Percentiles rank a stretch among this genome's conserved stretches.
These are phyloP conservation scores for Myrmecobius fasciatus DNA, from an alignment of 2,113 vertebrate species.

Conservation along the genomic window DNA sequence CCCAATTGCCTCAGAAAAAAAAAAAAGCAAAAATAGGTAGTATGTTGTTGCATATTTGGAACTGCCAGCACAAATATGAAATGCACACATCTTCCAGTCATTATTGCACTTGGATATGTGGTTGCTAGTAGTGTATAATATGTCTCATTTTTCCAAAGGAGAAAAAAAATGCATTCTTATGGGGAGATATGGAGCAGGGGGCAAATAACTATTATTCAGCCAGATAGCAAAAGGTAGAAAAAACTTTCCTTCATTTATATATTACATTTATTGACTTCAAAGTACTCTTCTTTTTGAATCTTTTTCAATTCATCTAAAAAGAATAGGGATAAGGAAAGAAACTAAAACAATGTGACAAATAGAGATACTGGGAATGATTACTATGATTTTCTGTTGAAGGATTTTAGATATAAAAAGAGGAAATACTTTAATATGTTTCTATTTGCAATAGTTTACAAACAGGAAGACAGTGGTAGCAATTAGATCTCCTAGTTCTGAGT, in stretches of 20 bases:
- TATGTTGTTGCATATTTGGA: background rate
- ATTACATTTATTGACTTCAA: background rate
- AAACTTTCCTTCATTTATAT: background rate
- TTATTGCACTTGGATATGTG: background rate
- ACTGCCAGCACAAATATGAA: background rate
- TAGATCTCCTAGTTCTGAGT: background rate
- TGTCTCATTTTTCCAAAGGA: background rate
- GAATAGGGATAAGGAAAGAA: background rate
- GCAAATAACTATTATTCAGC: background rate
- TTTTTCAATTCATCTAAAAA: background rate
- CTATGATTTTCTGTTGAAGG: background rate
- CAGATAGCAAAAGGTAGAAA: background rate
- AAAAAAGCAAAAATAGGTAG: too few relatives aligned
- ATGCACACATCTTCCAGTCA: background rate
- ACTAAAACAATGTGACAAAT: background rate
- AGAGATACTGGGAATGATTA: background rate
- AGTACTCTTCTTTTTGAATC: background rate
- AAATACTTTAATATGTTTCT: background rate
- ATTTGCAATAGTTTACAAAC: background rate
- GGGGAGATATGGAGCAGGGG: background rate
- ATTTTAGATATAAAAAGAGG: background rate
- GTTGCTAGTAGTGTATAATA: background rate
- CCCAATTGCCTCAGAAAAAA: too few relatives aligned
- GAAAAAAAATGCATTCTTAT: background rate
- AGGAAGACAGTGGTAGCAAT: background rate